Conservation (phyloP, 2,888 invertebrate genomes). For the Autographa gamma region DNA sequence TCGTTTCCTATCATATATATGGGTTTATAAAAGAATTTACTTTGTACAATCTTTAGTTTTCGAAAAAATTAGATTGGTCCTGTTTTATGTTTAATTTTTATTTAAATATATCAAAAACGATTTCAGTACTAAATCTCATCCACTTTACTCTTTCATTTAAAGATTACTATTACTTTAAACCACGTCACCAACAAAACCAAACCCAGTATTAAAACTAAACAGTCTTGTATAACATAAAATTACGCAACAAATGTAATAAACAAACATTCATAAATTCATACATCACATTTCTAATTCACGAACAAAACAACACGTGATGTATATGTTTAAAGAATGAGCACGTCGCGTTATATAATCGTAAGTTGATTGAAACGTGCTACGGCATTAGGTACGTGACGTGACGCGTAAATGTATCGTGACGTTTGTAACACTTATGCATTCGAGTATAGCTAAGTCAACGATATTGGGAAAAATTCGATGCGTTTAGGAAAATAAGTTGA, state of each 20-base stretch:
- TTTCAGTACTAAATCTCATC: too few species aligned
- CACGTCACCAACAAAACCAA: neutral
- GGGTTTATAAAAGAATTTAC: too few species aligned
- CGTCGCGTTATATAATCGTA: constrained; percentile 46
- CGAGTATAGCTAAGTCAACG: constrained; percentile 19
- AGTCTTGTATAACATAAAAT: neutral
- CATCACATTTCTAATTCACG: neutral
- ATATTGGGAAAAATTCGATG: constrained; percentile 16
- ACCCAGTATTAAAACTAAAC: neutral
- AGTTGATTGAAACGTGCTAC: constrained; percentile 42
- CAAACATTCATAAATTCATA: neutral
- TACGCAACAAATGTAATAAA: neutral
- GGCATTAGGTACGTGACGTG: constrained; percentile 44
- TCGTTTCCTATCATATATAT: too few species aligned
- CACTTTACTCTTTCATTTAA: too few species aligned
- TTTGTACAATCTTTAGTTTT: too few species aligned
- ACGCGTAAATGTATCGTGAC: constrained; percentile 46
- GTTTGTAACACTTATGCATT: constrained; percentile 33
- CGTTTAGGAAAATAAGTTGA: neutral
- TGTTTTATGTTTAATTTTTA: too few species aligned
- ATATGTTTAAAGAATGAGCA: constrained; percentile 28
- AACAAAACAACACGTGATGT: neutral
- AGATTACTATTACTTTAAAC: neutral
- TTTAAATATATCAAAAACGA: too few species aligned
- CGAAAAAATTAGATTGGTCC: too few species aligned